phyloP scores from a whole-genome alignment of 2,113 vertebrate genomes.

The Limanda limanda region DNA sequence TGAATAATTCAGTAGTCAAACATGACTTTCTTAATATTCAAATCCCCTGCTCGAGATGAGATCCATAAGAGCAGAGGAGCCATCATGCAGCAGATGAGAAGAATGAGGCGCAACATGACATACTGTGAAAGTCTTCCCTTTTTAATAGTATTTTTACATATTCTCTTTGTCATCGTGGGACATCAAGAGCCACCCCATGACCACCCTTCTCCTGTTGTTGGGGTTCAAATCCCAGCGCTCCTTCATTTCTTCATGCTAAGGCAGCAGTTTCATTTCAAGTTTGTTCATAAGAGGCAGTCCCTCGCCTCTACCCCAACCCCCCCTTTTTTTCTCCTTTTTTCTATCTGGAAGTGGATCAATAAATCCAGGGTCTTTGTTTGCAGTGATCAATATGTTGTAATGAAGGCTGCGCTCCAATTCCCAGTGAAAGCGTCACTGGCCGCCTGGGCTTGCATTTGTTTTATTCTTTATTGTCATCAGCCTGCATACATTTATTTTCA shows the following conservation, averaged over 20 bases:
- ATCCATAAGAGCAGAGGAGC: slow-evolving; percentile 30
- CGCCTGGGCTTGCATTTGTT: slow-evolving; percentile 65
- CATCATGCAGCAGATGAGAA: slow-evolving; percentile 29
- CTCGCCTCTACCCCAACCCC: slow-evolving; percentile 22
- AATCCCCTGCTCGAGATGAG: slow-evolving; percentile 39
- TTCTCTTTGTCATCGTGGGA: slow-evolving; percentile 41
- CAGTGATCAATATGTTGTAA: slow-evolving; percentile 87
- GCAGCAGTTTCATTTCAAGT: slow-evolving; percentile 57
- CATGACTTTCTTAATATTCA: slow-evolving; percentile 51
- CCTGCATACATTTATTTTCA: slow-evolving; percentile 76
- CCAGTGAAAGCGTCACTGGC: slow-evolving; percentile 72
- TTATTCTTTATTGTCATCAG: slow-evolving; percentile 79
- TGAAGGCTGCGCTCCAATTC: slow-evolving; percentile 85
- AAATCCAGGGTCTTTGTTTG: slow-evolving; percentile 85
- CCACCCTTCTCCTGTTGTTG: slow-evolving; percentile 34
- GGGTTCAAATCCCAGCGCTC: not conserved
- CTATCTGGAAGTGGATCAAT: slow-evolving; percentile 79
- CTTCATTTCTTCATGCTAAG: slow-evolving; percentile 31
- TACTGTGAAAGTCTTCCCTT: slow-evolving; percentile 13
- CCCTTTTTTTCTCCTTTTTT: slow-evolving; percentile 54
- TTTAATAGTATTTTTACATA: slow-evolving; percentile 38
- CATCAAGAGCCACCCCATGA: slow-evolving; percentile 41
- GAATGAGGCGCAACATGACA: slow-evolving; percentile 37
- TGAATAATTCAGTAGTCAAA: slow-evolving; percentile 63
- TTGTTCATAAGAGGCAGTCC: slow-evolving; percentile 48